Evolutionary conservation across 2,888 invertebrate genomes (phyloP), one percentile per base, ranked within the genome.

Genomic region (Drymonia ruficornis): DNA sequence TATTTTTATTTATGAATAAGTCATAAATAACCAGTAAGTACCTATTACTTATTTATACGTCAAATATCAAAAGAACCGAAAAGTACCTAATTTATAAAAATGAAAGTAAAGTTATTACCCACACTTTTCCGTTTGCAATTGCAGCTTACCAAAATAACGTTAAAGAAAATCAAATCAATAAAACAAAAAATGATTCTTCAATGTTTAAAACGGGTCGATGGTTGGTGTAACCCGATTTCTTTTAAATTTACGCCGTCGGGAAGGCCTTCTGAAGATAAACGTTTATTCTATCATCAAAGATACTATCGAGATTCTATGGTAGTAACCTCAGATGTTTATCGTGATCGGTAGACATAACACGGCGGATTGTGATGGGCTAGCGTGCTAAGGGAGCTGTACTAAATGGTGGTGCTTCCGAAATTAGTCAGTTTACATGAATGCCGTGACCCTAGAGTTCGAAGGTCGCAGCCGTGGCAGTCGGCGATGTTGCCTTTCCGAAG

Each of bases 391-490:
- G 72, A 81, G 74, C 72, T 63, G 75, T 72, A 66, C 67, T 61
- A 68, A 69, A 67, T 63, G 58, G 65, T 67, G 72, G 65, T 73
- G 69, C 79, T 77, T 73, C 70, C 72, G 66, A 81, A 82, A 84
- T 82, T 80, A 81, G 76, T 65, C 70, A 77, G 62, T 73, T 84
- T 68, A 78, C 80, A 77, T 83, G 82, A 66, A 77, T 79, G 77
- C 84, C 82, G 64, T 83, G 84, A 80, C 81, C 85, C 69, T 74
- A 63, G 56, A 49, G 60, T 60, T 52, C 68, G 79, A 89, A 89
- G 88, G 87, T 82, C 86, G 78, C 59, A 69, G 50, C 74, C 81
- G 86, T 83, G 85, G 83, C 85, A 85, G 80, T 68, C 83, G 62
- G 86, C 77, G 85, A 85, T 67, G 70, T 74, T 67, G 77, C 80